A percentile compares a stretch with the other conserved stretches of the same genome.
Conservation (phyloP, 2,888 invertebrate genomes). For the Stegophylla sp. region DNA sequence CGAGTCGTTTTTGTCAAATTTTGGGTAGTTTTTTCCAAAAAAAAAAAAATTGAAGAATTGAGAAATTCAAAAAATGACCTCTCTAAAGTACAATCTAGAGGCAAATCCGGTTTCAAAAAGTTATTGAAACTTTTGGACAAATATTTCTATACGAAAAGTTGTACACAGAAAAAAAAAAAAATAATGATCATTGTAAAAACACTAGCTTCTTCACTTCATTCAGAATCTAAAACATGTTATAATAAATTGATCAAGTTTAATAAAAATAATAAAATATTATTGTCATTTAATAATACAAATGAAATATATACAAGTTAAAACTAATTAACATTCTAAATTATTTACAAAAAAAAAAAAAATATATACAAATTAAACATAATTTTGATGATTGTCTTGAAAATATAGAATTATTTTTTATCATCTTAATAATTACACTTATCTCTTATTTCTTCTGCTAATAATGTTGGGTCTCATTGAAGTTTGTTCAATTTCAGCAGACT, state of each 20-base stretch:
- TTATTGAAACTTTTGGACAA: too few relatives aligned
- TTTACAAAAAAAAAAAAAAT: constrained; percentile 41
- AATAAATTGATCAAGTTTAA: constrained; percentile 8
- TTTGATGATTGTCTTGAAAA: constrained; percentile 46
- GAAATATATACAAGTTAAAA: constrained; percentile 30
- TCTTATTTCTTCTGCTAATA: constrained; percentile 54
- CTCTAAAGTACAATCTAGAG: too few relatives aligned
- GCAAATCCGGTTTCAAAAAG: too few relatives aligned
- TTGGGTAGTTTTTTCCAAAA: too few relatives aligned
- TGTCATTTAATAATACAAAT: not conserved
- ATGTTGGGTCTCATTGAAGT: constrained; percentile 40
- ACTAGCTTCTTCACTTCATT: not conserved
- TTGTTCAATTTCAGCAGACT: constrained; percentile 50
- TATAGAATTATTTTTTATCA: too few relatives aligned
- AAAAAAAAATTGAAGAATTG: too few relatives aligned
- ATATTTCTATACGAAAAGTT: too few relatives aligned
- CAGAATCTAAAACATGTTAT: not conserved
- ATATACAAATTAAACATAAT: constrained; percentile 4
- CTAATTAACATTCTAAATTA: constrained; percentile 47
- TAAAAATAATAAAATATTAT: constrained; percentile 1
- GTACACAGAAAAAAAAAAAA: too few relatives aligned
- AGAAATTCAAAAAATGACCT: too few relatives aligned
- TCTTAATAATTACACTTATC: constrained; percentile 10
- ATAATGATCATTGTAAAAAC: too few relatives aligned
- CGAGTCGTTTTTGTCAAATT: too few relatives aligned